Percentiles rank a stretch among this genome's conserved stretches.
Evolutionary conservation across 2,113 vertebrate species (phyloP).

Genomic region (Pygoscelis adeliae): DNA sequence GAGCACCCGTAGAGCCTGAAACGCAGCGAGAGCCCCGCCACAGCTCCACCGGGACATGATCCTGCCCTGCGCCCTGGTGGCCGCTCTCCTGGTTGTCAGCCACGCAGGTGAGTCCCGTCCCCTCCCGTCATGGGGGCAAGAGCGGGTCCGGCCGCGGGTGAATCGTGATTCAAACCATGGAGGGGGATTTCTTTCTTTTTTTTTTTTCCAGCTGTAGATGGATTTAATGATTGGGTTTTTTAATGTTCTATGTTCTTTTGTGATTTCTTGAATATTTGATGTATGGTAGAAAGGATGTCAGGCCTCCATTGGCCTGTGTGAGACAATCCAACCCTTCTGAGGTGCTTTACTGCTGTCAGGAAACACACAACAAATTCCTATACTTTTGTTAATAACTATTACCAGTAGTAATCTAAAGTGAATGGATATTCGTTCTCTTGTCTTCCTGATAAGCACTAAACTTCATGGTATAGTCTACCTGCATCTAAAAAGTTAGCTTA

Average conservation of each 20-base stretch:
- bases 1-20: background rate
- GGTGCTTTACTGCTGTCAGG: background rate
- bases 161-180: rapidly evolving
- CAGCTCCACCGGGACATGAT: conserved; percentile 26
- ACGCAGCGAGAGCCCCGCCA: background rate
- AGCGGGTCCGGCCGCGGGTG: background rate
- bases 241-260: background rate
- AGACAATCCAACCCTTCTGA: rapidly evolving
- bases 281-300: background rate
- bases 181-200: too few species aligned
- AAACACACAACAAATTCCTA: background rate
- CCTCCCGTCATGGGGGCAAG: background rate
- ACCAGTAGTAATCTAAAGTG: background rate
- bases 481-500: rapidly evolving
- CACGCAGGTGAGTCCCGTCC: conserved; percentile 52
- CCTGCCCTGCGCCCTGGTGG: conserved; percentile 1
- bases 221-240: background rate
- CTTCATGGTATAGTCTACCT: too few species aligned
- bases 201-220: background rate
- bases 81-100: conserved; percentile 2
- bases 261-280: background rate
- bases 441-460: background rate
- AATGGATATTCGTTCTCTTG: background rate
- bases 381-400: too few species aligned
- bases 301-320: background rate